Evolutionary conservation across 2,888 invertebrate genomes (phyloP), one percentile per base, ranked within the genome.

Genomic region (Ditula angustiorana): DNA sequence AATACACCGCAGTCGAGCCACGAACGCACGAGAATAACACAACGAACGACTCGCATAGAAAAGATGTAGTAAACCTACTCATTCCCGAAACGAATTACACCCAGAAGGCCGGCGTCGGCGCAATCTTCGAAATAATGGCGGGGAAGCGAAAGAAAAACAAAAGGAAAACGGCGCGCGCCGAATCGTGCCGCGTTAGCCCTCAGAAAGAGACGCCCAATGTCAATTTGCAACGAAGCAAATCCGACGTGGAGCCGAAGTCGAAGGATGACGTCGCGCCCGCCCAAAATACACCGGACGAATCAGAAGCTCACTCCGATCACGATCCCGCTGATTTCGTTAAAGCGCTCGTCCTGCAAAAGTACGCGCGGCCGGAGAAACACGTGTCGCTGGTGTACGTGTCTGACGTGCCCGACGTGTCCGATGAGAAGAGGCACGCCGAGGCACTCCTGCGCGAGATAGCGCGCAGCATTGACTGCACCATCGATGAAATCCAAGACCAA

Each of bases 1-100:
- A 68, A 30, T 75, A 74, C 71, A 68, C 77, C 70, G 72, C 88
- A 83, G 86, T 86, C 80, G 83, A 80, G 67, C 68, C 84, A 79
- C 83, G 85, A 82, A 76, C 86, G 76, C 79, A 78, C 82, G 84
- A 86, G 70, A 80, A 79, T 84, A 79, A 80, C 74, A 74, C 76
- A 81, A 80, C 83, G 71, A 78, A 76, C 79, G 81, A 76, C 68
- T 77, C 81, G 61, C 76, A 79, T 63, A 79, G 85, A 61, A 92
- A 92, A 80, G 90, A 92, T 90, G 92, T 92, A 85, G 90, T 92
- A 63, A 92, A 92, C 74, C 71, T 92, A 19, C 76, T 92, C 1
- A 76, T 92, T 67, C 92, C 92, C 19, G 80, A 86, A 64, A 90
- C 88, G 3, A 84, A 89, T 66, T 92, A 92, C 79, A 82, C 75